These are phyloP conservation scores for Notarius lentiginosus DNA, from an alignment of 2,113 vertebrate genomes.

Conservation along the genomic window DNA sequence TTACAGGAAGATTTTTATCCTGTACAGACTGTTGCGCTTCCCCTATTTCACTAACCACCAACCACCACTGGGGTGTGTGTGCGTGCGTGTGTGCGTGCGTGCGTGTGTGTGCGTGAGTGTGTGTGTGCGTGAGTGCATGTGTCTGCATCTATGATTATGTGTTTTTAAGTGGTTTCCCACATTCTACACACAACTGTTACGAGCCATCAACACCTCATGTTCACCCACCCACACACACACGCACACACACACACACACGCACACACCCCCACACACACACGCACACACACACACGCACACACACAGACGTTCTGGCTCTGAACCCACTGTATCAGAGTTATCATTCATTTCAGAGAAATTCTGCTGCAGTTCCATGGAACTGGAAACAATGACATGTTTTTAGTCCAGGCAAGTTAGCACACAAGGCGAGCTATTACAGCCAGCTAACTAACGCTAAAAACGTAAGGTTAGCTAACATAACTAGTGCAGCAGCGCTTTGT, in stretches of 20 bases:
- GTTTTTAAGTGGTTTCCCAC: not conserved
- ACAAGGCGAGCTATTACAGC: not conserved
- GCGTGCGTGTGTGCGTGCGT: not conserved
- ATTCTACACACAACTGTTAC: not conserved
- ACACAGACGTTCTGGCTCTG: not conserved
- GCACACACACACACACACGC: not conserved
- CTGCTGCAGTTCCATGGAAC: not conserved
- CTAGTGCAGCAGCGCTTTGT: not conserved
- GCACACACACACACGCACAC: no score
- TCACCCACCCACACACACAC: not conserved
- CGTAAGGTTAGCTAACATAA: not conserved
- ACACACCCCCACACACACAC: not conserved
- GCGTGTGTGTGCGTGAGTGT: not conserved
- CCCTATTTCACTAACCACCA: no score
- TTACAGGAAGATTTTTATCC: no score
- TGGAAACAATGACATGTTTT: not conserved
- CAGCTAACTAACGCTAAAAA: not conserved
- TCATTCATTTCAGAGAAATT: not conserved
- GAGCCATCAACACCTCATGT: not conserved
- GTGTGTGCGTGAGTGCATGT: not conserved
- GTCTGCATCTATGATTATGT: not conserved
- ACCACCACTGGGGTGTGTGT: not conserved
- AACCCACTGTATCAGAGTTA: not conserved
- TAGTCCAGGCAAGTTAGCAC: not conserved
- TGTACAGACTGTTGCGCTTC: no score